phyloP scores from a whole-genome alignment of 2,113 vertebrate species.

The Pangasianodon hypophthalmus region DNA sequence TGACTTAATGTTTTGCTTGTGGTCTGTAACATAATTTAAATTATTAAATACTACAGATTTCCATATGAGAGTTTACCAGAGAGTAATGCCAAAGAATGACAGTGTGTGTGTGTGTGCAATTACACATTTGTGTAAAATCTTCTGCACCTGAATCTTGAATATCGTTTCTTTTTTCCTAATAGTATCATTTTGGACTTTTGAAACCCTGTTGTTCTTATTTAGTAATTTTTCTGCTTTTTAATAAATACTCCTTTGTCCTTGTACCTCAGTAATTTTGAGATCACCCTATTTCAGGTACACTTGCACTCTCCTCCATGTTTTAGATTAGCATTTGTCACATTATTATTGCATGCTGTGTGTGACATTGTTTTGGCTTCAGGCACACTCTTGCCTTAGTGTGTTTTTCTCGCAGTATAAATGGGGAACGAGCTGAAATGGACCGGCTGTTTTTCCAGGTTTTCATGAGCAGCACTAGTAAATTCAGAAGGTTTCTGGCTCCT shows the following conservation, averaged over 20 bases:
- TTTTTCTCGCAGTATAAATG: not conserved
- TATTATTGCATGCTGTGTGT: slow-evolving; percentile 16
- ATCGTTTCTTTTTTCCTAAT: not conserved
- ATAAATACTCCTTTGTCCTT: not conserved
- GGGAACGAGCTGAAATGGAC: not conserved
- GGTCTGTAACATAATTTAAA: not conserved
- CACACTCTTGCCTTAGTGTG: not conserved
- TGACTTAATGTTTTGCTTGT: not conserved
- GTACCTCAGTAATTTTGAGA: not conserved
- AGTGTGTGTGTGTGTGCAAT: not conserved
- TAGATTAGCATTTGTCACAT: not conserved
- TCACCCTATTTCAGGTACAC: not conserved
- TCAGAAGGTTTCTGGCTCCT: slow-evolving; percentile 38
- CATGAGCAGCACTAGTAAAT: not conserved
- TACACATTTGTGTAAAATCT: not conserved
- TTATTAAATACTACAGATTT: not conserved
- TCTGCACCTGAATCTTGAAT: not conserved
- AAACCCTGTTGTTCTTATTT: not conserved
- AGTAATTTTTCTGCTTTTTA: not conserved
- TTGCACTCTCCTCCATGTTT: not conserved
- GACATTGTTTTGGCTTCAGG: slow-evolving; percentile 11
- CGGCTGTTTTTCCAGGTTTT: not conserved
- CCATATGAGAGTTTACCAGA: not conserved
- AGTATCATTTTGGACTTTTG: not conserved
- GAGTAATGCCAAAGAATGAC: not conserved